These are phyloP conservation scores for Leptobrachium leishanense DNA, from an alignment of 2,113 vertebrate genomes.

Conservation along the genomic window DNA sequence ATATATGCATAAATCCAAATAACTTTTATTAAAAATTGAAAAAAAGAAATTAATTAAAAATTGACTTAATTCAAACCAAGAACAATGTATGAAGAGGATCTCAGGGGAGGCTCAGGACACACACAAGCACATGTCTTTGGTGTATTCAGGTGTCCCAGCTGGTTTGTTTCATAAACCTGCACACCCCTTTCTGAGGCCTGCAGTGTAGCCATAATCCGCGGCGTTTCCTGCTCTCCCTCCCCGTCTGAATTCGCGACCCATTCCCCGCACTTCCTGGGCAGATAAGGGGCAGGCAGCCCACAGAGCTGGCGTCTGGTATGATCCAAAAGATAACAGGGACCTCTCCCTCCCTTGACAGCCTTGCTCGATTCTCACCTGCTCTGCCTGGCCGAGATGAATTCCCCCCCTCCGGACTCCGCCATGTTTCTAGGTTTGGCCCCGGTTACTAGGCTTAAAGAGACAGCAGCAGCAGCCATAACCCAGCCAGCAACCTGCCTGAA, in stretches of 20 bases:
- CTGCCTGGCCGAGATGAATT: constrained; percentile 63
- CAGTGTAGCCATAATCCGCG: not conserved
- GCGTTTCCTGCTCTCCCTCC: not conserved
- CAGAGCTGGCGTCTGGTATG: too few relatives aligned
- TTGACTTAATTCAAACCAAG: too few relatives aligned
- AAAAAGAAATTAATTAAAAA: too few relatives aligned
- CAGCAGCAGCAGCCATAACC: not conserved
- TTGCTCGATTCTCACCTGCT: constrained; percentile 64
- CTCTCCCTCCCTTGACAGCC: not conserved
- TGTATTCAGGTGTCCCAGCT: not conserved
- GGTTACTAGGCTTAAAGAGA: constrained; percentile 20
- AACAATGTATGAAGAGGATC: not conserved
- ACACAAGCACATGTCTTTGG: not conserved
- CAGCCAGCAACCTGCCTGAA: too few relatives aligned
- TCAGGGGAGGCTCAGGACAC: not conserved
- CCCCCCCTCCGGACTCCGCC: constrained; percentile 76
- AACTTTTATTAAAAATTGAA: too few relatives aligned
- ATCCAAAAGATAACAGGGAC: not conserved
- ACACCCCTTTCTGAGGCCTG: constrained; percentile 20
- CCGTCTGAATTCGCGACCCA: not conserved
- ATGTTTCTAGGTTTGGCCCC: constrained; percentile 60
- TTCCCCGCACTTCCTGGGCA: not conserved
- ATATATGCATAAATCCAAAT: too few relatives aligned
- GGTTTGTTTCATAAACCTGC: not conserved
- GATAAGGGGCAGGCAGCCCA: not conserved